Base-by-base conservation (phyloP, 2,888 invertebrate species). In the Tetramorium bicarinatum region DNA sequence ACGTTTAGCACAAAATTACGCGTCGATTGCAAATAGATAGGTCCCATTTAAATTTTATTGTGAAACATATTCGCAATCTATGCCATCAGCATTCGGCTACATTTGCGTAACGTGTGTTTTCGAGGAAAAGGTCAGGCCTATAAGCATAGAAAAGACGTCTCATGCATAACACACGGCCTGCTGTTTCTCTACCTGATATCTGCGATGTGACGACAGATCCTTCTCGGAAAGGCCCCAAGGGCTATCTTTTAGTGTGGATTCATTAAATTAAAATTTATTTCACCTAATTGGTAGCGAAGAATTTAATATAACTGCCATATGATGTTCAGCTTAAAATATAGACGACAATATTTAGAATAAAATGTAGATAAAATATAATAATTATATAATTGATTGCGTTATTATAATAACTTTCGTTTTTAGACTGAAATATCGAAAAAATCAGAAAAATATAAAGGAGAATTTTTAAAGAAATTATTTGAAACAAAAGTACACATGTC, bases 111-210 rank as follows among this genome's bases (percentile, higher is more conserved):
- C 52, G 54, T 54, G 13, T 75, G 59, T 25, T 49, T 47, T 44
- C 8, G 54, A 83, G 69, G 61, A 86, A 89, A 84, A 88, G 88
- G 87, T 82, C 86, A 88, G 85, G 75, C 49, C 81, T 61, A 41
- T 52, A 82, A 69, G 72, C n/a, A 67, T 62, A 87, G 67, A 83
- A 56, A 71, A 74, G 77, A 74, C 72, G 49, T 44, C 52, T 83
- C 79, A 79, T 67, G 25, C 49, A 25, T n/a, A 59, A 62, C 18
- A 34, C 29, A 34, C 4, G 0, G 61, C 66, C 64, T 49, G 9
- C 64, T 38, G 56, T n/a, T 34, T 69, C 6, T 59, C 49, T 86
- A 85, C 84, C 86, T 81, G 74, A 74, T 34, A 29, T 72, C n/a
- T 49, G 11, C 64, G 6, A 52, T 18, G 8, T 72, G 74, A 52